phyloP scores from a whole-genome alignment of 2,113 vertebrate genomes.

The Phrynosoma platyrhinos region DNA sequence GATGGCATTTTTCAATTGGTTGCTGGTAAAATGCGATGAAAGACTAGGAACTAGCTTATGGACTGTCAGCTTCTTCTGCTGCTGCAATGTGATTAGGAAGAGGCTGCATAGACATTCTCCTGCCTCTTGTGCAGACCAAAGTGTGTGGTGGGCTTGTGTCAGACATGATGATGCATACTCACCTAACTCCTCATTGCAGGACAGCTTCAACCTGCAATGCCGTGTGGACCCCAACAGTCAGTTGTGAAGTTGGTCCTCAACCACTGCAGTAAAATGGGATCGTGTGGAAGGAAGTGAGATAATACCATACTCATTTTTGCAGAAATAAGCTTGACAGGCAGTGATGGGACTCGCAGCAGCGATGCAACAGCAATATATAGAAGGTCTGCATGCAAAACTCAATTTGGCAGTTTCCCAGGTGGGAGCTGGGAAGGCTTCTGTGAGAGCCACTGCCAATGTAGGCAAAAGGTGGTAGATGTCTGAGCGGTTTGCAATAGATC shows the following conservation, averaged over 20 bases:
- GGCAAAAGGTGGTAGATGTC: not conserved
- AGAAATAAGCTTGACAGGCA: not conserved
- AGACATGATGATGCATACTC: not conserved
- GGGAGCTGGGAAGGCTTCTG: not conserved
- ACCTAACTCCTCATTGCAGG: not conserved
- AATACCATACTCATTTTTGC: not conserved
- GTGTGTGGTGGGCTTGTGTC: not conserved
- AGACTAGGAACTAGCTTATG: not conserved
- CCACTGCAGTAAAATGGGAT: not conserved
- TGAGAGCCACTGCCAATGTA: not conserved
- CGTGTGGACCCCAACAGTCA: not conserved
- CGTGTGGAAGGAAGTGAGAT: slow-evolving; percentile 16
- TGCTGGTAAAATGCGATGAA: slow-evolving; percentile 30
- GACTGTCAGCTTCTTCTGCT: not conserved
- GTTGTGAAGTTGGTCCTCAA: not conserved
- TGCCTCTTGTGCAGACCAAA: not conserved
- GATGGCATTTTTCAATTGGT: slow-evolving; percentile 37
- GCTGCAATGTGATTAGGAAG: not conserved
- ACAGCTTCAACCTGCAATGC: not conserved
- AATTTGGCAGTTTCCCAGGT: not conserved
- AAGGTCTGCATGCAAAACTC: not conserved
- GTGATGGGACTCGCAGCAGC: not conserved
- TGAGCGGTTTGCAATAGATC: not conserved
- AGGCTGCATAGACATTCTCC: not conserved
- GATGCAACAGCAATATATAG: not conserved